These are phyloP conservation scores for Charadrius vociferus DNA, from an alignment of 2,113 vertebrate species.

Conservation along the genomic window DNA sequence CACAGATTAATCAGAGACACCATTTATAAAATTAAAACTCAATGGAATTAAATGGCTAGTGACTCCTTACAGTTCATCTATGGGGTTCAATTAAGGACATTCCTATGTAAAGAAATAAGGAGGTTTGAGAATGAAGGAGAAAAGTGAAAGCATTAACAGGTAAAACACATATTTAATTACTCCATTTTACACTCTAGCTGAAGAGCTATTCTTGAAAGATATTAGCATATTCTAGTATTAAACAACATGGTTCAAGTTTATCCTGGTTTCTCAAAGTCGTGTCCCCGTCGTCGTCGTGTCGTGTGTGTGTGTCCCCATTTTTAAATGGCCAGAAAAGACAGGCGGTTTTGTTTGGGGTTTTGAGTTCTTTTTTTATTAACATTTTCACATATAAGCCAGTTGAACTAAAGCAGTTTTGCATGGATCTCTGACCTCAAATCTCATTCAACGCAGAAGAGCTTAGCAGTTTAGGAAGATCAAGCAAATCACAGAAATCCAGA, in stretches of 20 bases:
- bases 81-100: neutral
- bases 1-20: neutral
- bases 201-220: neutral
- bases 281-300: no score
- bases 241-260: neutral
- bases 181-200: neutral
- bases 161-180: neutral
- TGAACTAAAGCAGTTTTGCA: conserved; percentile 29
- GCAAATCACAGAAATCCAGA: conserved; percentile 28
- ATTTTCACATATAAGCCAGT: conserved; percentile 24
- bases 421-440: conserved; percentile 12
- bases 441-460: neutral
- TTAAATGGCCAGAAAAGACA: neutral
- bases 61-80: neutral
- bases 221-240: neutral
- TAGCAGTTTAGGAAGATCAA: conserved; percentile 36
- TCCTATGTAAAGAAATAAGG: neutral
- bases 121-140: neutral
- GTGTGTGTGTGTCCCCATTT: no score
- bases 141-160: neutral
- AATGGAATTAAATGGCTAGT: neutral
- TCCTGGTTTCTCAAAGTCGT: neutral
- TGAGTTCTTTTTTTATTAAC: neutral
- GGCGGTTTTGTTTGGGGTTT: neutral
- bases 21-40: conserved; percentile 2